Evolutionary conservation across 2,797 vertebrate genomes (phyloP).

Genomic region (Trachurus trachurus): DNA sequence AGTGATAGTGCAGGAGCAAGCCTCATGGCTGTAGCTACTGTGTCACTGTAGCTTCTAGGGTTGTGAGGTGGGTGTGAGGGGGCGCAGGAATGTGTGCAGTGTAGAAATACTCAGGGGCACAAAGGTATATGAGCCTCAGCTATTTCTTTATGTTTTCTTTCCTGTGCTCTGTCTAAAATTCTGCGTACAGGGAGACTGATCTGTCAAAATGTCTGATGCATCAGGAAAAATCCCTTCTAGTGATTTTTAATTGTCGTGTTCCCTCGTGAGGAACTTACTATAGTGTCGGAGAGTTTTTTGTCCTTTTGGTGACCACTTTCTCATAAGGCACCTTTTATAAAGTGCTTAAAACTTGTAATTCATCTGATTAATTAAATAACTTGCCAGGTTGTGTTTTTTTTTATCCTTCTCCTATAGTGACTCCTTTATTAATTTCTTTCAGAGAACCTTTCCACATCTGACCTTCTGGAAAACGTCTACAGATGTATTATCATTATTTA

Average conservation of each 20-base stretch:
- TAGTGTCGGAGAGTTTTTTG: background rate
- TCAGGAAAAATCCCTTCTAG: background rate
- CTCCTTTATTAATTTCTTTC: background rate
- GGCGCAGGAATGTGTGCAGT: conserved; percentile 61
- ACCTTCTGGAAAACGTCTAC: background rate
- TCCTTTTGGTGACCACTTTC: background rate
- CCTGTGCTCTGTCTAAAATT: conserved; percentile 22
- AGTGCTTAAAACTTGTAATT: background rate
- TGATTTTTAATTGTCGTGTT: conserved; percentile 5
- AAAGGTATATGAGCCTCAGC: conserved; percentile 52
- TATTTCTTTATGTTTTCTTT: conserved; percentile 42
- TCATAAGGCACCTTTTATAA: conserved; percentile 6
- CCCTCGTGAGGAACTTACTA: background rate
- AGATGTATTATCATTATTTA: background rate
- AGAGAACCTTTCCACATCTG: background rate
- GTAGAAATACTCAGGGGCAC: conserved; percentile 41
- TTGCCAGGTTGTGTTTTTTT: conserved; percentile 3
- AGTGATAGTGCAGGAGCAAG: conserved; percentile 67
- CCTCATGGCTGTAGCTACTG: conserved; percentile 56
- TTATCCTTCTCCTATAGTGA: background rate
- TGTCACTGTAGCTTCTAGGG: conserved; percentile 64
- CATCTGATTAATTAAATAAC: background rate
- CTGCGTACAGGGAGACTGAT: conserved; percentile 20
- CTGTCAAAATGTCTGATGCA: conserved; percentile 1
- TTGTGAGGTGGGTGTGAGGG: conserved; percentile 74